Evolutionary conservation across 2,113 vertebrate species (phyloP).

Genomic region (Podarcis muralis): DNA sequence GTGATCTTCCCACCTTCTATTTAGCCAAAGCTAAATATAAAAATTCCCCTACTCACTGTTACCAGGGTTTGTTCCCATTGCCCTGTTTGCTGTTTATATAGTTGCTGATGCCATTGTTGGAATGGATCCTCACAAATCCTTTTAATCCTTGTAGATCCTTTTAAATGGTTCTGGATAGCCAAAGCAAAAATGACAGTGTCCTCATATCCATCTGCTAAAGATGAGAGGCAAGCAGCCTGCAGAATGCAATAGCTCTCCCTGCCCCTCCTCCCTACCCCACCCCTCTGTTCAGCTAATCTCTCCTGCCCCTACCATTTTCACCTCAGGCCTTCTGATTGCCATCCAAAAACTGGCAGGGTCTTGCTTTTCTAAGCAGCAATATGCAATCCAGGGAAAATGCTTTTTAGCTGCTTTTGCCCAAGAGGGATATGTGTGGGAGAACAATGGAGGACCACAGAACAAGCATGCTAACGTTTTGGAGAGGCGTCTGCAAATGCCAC

Average conservation of each 20-base stretch:
- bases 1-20: background rate
- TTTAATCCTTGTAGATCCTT: slow-evolving; percentile 58
- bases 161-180: slow-evolving; percentile 43
- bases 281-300: too few species aligned
- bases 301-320: background rate
- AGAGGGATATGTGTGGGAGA: background rate
- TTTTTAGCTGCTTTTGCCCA: background rate
- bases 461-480: background rate
- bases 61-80: background rate
- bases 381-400: background rate
- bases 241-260: background rate
- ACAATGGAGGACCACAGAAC: background rate
- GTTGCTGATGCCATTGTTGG: slow-evolving; percentile 47
- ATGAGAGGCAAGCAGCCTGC: background rate
- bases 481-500: background rate
- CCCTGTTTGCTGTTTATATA: slow-evolving; percentile 10
- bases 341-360: background rate
- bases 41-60: background rate
- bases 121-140: slow-evolving; percentile 51
- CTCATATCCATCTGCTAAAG: slow-evolving; percentile 38
- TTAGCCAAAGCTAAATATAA: background rate
- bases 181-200: background rate
- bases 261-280: background rate
- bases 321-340: background rate
- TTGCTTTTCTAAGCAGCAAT: background rate